Base-by-base conservation (phyloP, 2,113 vertebrate genomes). In the Morone chrysops region DNA sequence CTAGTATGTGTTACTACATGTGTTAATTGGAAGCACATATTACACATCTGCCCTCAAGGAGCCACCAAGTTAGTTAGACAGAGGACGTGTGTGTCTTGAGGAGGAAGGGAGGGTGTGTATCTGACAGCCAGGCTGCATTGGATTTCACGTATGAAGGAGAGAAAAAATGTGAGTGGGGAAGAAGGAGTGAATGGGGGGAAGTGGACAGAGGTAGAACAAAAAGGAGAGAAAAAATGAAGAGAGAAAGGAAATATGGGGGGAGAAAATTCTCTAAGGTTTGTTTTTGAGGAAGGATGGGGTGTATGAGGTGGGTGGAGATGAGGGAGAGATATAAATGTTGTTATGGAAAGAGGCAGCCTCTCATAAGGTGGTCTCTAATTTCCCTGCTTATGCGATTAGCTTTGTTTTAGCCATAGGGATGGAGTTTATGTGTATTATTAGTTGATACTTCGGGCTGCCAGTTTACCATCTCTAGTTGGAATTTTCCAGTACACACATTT, bases 1-100 rank as follows among this genome's bases (percentile, higher is more conserved):
- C 67, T 45, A 8, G 56, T 71, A 36, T 79, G 53, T 79, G 66
- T 62, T 74, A 72, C 14, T 83, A 54, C 36, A 78, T 61, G 68
- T 73, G 65, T 51, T 85, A 77, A 91, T 75, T 88, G 60, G 65
- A 88, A 60, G 69, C 86, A 69, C 80, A 81, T 86, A 73, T 85
- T 74, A 73, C 36, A 45, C 71, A 67, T 70, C 65, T 71, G 20
- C 61, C 77, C 54, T 80, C 0, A 51, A 69, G 75, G 53, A 81
- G 66, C 70, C n/a, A 25, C 50, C 47, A 38, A 66, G 62, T 80
- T 63, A 53, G 50, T 78, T 73, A 60, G 38, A 65, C 25, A 9
- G 65, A 62, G 38, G 47, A 59, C 59, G 51, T 53, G 62, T 72
- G 57, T 67, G 59, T 80, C 1, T 69, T 22, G 25, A 57, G 75